Percentiles rank a stretch among this genome's conserved stretches.
Evolutionary conservation across 2,113 vertebrate genomes (phyloP).

Genomic region (Murina feae): DNA sequence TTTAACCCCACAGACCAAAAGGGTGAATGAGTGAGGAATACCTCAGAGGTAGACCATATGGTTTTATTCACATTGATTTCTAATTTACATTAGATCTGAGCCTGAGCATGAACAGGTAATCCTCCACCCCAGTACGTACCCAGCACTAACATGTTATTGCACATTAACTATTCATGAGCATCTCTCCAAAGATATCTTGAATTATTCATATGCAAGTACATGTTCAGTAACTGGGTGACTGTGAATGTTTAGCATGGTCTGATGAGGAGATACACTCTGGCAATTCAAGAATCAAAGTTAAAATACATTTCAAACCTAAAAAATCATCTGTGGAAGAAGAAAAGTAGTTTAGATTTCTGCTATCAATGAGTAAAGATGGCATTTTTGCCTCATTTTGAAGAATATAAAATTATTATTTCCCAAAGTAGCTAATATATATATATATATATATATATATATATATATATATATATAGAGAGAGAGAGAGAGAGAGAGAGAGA

Average conservation of each 20-base stretch:
- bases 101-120: background rate
- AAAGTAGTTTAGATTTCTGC: background rate
- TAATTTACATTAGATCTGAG: background rate
- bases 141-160: slow-evolving; percentile 20
- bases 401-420: slow-evolving; percentile 56
- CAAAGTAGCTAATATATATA: background rate
- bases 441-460: background rate
- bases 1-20: background rate
- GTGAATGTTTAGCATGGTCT: background rate
- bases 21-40: fast-evolving
- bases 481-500: too few relatives aligned
- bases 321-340: background rate
- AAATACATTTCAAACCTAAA: slow-evolving; percentile 27
- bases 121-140: background rate
- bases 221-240: slow-evolving; percentile 53
- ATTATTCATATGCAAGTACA: slow-evolving; percentile 68
- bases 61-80: too few relatives aligned
- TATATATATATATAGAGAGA: background rate
- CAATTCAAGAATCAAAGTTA: slow-evolving; percentile 62
- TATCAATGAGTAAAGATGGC: background rate
- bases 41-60: fast-evolving
- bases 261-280: slow-evolving; percentile 48
- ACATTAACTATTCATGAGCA: slow-evolving; percentile 68
- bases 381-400: background rate
- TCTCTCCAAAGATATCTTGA: slow-evolving; percentile 67